phyloP scores from a whole-genome alignment of 2,797 vertebrate genomes.

The Lithobates pipiens region DNA sequence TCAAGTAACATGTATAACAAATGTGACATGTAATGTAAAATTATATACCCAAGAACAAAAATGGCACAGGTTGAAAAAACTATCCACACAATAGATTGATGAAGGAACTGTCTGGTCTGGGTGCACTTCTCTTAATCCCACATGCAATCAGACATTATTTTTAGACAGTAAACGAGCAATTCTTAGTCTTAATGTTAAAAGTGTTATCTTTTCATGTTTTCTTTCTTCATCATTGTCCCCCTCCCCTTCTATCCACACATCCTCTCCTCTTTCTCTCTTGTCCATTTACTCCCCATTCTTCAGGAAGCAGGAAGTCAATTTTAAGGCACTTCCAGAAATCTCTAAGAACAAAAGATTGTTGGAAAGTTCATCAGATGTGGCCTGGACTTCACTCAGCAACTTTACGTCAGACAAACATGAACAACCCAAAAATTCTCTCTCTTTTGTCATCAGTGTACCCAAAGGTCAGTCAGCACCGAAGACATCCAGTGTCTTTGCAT shows the following conservation, averaged over 20 bases:
- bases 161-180: conserved; percentile 1
- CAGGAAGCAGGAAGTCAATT: conserved; percentile 60
- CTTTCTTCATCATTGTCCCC: conserved; percentile 36
- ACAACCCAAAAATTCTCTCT: conserved; percentile 41
- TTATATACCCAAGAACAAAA: too few species aligned
- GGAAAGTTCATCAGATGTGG: conserved; percentile 59
- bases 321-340: conserved; percentile 56
- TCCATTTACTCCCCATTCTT: conserved; percentile 53
- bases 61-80: too few species aligned
- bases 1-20: too few species aligned
- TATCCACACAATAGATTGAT: too few species aligned
- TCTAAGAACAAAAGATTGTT: conserved; percentile 61
- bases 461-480: conserved; percentile 32
- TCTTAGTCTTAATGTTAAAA: conserved; percentile 17
- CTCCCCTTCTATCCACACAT: conserved; percentile 17
- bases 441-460: conserved; percentile 29
- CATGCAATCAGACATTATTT: conserved; percentile 9
- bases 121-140: not conserved
- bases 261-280: conserved; percentile 42
- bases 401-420: conserved; percentile 53
- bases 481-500: not conserved
- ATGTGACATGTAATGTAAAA: too few species aligned
- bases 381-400: conserved; percentile 58
- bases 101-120: too few species aligned
- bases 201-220: conserved; percentile 51